Evolutionary conservation across 2,888 invertebrate species (phyloP), one percentile per base, ranked within the genome.

Genomic region (Venustoraphidia nigricollis): DNA sequence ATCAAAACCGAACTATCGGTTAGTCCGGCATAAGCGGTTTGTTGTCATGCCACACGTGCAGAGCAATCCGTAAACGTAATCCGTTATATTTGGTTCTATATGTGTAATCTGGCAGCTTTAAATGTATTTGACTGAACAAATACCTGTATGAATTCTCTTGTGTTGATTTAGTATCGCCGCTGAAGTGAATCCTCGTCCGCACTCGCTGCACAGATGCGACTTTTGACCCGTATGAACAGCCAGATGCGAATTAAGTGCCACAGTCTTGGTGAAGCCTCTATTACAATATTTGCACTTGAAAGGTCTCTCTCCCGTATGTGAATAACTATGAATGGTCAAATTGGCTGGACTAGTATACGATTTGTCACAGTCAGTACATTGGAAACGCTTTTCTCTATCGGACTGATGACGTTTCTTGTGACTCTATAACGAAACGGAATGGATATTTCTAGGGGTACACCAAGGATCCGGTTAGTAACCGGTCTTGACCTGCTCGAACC

Each of bases 271-370:
- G 43, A 54, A 54, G 4, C 51, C 49, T 40, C 50, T 52, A 2
- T 49, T 52, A 38, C 54, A 54, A 38, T 47, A 44, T 38, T 54
- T 39, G 34, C 54, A 54, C 35, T 48, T 10, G 48, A 57, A 67
- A 0, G 67, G 66, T 8, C 53, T 55, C 39, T 58, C 57, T 6
- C 58, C 60, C 1, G 54, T 58, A 46, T 58, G 58, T 41, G 51
- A 49, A 37, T 53, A 54, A 36, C 45, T 51, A 14, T 54, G 54
- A 14, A 51, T 51, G 17, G 48, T 45, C 37, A 54, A 36, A 50
- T 54, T 54, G 6, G 52, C 48, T 41, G 53, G 47, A 50, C 53
- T 54, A 9, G 54, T 54, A 37, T 54, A 54, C 14, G 47, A 36
- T 45, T 54, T 54, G 43, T 49, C 48, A 41, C 54, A 54, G 38